These are phyloP conservation scores for Drosophila pegasa DNA, from an alignment of 2,888 invertebrate genomes.

Conservation along the genomic window DNA sequence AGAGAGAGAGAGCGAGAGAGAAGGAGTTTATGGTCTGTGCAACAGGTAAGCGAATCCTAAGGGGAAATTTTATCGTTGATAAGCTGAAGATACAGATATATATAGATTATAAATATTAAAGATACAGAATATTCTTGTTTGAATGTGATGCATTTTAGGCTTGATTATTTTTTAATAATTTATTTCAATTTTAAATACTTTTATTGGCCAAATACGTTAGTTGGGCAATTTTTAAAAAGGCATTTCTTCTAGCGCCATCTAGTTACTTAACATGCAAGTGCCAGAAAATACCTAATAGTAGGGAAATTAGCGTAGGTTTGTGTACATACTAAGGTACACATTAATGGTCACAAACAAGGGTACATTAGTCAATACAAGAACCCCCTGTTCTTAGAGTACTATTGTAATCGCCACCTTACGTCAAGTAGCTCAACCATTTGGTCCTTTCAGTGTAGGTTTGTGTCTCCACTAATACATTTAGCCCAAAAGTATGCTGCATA, in stretches of 20 bases:
- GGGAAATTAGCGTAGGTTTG: background rate
- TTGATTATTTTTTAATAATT: too few species aligned
- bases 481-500: background rate
- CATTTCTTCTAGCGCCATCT: constrained; percentile 3
- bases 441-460: background rate
- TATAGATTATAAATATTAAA: background rate
- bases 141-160: too few species aligned
- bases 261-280: background rate
- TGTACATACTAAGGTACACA: background rate
- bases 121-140: too few species aligned
- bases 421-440: background rate
- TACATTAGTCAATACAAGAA: background rate
- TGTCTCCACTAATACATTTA: background rate
- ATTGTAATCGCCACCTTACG: background rate
- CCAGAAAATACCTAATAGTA: too few species aligned
- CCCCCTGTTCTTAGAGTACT: too few species aligned
- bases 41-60: background rate
- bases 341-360: too few species aligned
- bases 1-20: constrained; percentile 11
- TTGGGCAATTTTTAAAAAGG: background rate
- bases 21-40: background rate
- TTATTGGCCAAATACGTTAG: background rate
- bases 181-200: background rate
- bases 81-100: background rate
- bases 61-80: background rate